Evolutionary conservation across 1,140 invertebrate species (phyloP).

Genomic region (Drosophila mauritiana): DNA sequence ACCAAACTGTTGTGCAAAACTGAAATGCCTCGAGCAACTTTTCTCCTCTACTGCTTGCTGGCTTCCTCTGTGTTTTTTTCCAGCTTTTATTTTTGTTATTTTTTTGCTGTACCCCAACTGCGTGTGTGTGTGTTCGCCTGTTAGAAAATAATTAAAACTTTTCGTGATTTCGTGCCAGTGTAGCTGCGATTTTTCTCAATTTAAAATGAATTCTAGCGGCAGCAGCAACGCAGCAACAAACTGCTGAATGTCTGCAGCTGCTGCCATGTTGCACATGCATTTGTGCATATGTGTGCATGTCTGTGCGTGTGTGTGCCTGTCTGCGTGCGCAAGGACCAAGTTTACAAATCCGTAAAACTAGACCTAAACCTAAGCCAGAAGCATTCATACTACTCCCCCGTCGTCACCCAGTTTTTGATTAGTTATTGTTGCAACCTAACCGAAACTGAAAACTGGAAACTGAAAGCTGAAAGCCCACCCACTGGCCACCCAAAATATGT

Average conservation of each 20-base stretch:
- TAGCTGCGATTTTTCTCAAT: conserved; percentile 81
- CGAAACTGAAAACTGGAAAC: conserved; percentile 3
- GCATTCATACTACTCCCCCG: conserved; percentile 6
- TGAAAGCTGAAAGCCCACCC: not conserved
- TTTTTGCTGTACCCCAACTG: conserved; percentile 20
- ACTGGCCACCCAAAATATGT: not conserved
- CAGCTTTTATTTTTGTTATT: not conserved
- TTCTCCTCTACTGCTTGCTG: conserved; percentile 11
- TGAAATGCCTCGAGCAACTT: conserved; percentile 14
- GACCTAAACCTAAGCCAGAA: conserved; percentile 3
- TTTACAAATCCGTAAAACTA: conserved; percentile 53
- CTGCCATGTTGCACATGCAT: conserved; percentile 23
- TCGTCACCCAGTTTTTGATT: conserved; percentile 56
- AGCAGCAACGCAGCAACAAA: conserved; percentile 30
- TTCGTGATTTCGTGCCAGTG: conserved; percentile 80
- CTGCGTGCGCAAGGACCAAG: conserved; percentile 35
- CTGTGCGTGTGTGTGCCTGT: not conserved
- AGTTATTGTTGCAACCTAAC: conserved; percentile 55
- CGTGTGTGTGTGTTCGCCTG: conserved; percentile 66
- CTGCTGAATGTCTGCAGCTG: conserved; percentile 38
- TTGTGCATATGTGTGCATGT: conserved; percentile 14
- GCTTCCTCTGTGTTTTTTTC: conserved; percentile 5
- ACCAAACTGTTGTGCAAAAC: conserved; percentile 15
- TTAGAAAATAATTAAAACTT: conserved; percentile 83
- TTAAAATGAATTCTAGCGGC: conserved; percentile 76